Percentiles rank a stretch among this genome's conserved stretches.
Conservation (phyloP, 2,888 invertebrate species). For the Noctua janthina region DNA sequence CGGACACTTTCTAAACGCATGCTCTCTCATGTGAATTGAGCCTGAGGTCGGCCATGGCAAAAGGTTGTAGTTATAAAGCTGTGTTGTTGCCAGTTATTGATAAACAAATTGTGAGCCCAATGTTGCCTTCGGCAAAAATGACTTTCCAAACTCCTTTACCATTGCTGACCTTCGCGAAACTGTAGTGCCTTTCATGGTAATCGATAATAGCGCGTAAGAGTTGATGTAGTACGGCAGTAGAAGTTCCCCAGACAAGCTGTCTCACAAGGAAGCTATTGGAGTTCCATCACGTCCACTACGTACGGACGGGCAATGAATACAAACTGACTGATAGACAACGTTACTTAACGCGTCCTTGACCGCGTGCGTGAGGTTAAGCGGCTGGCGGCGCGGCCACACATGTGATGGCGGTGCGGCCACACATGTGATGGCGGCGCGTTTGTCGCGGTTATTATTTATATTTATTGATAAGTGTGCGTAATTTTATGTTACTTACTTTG, state of each 20-base stretch:
- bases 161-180: too few species aligned
- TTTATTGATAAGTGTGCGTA: background rate
- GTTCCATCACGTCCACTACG: background rate
- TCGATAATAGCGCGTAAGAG: too few species aligned
- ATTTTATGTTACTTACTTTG: background rate
- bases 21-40: background rate
- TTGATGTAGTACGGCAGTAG: background rate
- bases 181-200: too few species aligned
- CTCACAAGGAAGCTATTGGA: background rate
- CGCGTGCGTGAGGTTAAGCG: conserved; percentile 42
- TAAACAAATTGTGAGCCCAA: background rate
- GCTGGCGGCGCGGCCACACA: background rate
- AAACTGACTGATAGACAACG: conserved; percentile 15
- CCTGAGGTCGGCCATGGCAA: background rate
- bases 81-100: background rate
- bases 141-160: too few species aligned
- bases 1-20: conserved; percentile 27
- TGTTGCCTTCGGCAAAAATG: too few species aligned
- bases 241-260: background rate
- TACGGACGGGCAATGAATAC: conserved; percentile 20
- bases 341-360: conserved; percentile 48
- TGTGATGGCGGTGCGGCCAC: conserved; percentile 29
- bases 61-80: background rate
- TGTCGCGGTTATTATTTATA: background rate
- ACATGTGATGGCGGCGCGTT: conserved; percentile 26